A percentile compares a stretch with the other conserved stretches of the same genome.
Conservation (phyloP, 2,113 vertebrate genomes). For the Laterallus jamaicensis region DNA sequence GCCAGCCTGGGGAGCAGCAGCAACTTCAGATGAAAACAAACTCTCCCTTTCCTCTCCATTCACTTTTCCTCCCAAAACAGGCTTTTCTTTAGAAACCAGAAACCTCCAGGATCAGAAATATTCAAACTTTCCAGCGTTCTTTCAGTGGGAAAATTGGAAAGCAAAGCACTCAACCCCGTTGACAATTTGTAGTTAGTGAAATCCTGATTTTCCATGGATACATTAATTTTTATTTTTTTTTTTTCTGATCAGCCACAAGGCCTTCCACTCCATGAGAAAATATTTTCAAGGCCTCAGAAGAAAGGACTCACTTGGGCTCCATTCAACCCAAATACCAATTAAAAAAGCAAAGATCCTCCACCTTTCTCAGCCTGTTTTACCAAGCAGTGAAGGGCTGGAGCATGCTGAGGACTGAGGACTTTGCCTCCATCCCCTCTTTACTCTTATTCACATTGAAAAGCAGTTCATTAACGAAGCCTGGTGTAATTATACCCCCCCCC, state of each 20-base stretch:
- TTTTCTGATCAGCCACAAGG: neutral
- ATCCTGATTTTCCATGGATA: fast-evolving
- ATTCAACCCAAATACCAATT: neutral
- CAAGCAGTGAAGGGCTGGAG: neutral
- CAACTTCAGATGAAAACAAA: neutral
- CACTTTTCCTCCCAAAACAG: neutral
- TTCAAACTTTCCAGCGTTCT: neutral
- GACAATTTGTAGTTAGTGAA: neutral
- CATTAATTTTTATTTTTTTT: fast-evolving
- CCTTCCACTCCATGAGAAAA: neutral
- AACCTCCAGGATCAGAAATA: neutral
- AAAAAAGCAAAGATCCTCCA: neutral
- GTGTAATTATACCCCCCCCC: neutral
- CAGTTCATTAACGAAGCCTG: neutral
- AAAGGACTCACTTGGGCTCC: neutral
- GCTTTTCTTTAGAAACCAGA: neutral
- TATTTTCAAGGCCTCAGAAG: neutral
- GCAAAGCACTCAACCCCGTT: neutral
- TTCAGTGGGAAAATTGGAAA: neutral
- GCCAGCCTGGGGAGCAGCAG: neutral
- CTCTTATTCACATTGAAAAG: fast-evolving
- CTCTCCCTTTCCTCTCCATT: neutral
- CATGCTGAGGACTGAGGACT: fast-evolving
- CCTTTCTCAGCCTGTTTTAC: neutral
- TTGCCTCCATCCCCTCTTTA: neutral